phyloP scores from a whole-genome alignment of 2,113 vertebrate genomes.

The Bothrops jararaca region DNA sequence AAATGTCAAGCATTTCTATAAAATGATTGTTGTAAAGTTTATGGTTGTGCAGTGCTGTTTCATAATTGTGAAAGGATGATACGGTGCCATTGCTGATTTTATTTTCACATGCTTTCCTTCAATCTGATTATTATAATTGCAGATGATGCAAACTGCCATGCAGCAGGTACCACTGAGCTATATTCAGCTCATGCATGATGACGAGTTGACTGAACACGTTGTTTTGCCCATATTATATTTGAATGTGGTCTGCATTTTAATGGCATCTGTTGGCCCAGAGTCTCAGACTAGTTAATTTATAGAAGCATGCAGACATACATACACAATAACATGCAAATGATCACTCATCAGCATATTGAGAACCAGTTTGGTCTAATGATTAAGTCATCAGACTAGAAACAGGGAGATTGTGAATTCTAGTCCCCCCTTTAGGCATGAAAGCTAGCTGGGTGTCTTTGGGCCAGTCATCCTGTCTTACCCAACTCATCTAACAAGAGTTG shows the following conservation, averaged over 20 bases:
- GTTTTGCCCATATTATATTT: background rate
- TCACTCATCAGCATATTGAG: background rate
- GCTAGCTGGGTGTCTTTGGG: background rate
- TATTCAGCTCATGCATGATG: background rate
- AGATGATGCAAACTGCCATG: background rate
- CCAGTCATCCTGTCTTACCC: background rate
- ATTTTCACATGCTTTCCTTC: accelerated
- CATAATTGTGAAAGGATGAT: background rate
- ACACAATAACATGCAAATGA: background rate
- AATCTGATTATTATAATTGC: background rate
- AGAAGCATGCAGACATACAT: background rate
- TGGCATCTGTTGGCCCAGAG: background rate
- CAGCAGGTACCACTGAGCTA: background rate
- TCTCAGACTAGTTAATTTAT: background rate
- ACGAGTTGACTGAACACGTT: background rate
- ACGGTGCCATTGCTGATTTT: background rate
- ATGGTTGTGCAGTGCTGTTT: background rate
- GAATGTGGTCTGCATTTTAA: background rate
- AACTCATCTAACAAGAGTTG: background rate
- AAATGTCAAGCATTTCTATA: background rate
- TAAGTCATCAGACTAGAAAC: background rate
- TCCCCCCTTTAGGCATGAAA: background rate
- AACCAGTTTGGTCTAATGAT: background rate
- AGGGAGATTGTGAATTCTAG: background rate
- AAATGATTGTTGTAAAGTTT: background rate